Conservation (phyloP, 1,140 invertebrate species). For the Brachionus plicatilis region DNA sequence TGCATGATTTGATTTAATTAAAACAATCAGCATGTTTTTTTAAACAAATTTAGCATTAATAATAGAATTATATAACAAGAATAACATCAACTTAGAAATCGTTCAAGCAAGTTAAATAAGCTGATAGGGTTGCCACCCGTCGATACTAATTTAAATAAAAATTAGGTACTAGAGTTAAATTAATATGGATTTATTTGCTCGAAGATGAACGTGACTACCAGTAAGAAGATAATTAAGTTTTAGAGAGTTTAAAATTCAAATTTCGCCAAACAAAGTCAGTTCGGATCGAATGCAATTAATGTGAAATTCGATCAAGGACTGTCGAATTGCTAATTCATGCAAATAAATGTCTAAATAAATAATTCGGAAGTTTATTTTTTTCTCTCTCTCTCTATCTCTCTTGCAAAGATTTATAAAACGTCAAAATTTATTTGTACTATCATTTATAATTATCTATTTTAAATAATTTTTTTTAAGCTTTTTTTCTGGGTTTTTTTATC, state of each 20-base stretch:
- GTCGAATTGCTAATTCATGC: not conserved
- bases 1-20: constrained; percentile 23
- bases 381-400: not conserved
- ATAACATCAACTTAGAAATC: not conserved
- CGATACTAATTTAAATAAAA: constrained; percentile 15
- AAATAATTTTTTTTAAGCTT: too few relatives aligned
- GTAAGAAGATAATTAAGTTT: not conserved
- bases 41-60: constrained; percentile 20
- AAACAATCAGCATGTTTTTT: constrained; percentile 31
- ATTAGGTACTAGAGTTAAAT: constrained; percentile 15
- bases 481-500: too few relatives aligned
- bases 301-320: not conserved
- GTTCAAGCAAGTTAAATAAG: not conserved
- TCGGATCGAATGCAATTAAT: not conserved
- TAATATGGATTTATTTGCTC: not conserved
- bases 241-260: not conserved
- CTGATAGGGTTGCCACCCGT: not conserved
- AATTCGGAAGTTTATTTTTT: not conserved
- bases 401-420: not conserved
- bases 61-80: constrained; percentile 26
- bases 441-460: too few relatives aligned
- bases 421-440: not conserved
- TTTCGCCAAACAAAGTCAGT: not conserved
- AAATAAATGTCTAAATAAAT: not conserved
- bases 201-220: not conserved